Percentiles rank a stretch among this genome's conserved stretches.
phyloP scores from a whole-genome alignment of 2,888 invertebrate species.

The Ornithoptera priamus region DNA sequence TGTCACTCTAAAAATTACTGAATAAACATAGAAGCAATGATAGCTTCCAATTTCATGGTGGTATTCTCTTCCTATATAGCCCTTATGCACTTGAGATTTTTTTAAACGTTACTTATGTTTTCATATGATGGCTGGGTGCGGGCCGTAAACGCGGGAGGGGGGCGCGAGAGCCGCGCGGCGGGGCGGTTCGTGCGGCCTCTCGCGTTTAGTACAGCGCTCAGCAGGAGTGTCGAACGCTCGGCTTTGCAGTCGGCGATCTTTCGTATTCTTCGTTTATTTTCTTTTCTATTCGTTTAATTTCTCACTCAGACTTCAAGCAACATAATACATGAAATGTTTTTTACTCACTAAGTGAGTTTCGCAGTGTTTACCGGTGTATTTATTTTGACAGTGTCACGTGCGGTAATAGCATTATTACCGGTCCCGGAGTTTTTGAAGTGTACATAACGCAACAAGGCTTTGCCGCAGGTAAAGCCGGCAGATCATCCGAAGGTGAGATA shows the following conservation, averaged over 20 bases:
- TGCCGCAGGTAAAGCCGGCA: constrained; percentile 69
- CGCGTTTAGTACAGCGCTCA: constrained; percentile 79
- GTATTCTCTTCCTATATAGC: constrained; percentile 44
- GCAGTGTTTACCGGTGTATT: constrained; percentile 53
- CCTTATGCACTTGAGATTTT: constrained; percentile 57
- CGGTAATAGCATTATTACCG: constrained; percentile 71
- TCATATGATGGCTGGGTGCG: constrained; percentile 62
- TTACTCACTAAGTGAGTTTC: constrained; percentile 56
- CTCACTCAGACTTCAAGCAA: constrained; percentile 60
- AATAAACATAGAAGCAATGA: constrained; percentile 44
- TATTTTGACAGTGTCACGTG: constrained; percentile 78
- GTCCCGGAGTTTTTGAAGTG: constrained; percentile 76
- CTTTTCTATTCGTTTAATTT: constrained; percentile 80
- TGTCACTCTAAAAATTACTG: constrained; percentile 43
- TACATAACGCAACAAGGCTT: constrained; percentile 72
- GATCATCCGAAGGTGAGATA: constrained; percentile 60
- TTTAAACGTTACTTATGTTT: constrained; percentile 55
- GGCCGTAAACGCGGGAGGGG: constrained; percentile 64
- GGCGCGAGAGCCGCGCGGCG: constrained; percentile 53
- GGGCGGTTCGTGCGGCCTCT: constrained; percentile 70
- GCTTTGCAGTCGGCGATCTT: constrained; percentile 73
- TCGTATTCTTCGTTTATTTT: constrained; percentile 80
- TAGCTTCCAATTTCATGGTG: constrained; percentile 40
- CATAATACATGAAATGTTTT: constrained; percentile 61
- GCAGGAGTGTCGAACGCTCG: constrained; percentile 79